These are phyloP conservation scores for Hybos culiciformis DNA, from an alignment of 2,888 invertebrate species.

Conservation along the genomic window DNA sequence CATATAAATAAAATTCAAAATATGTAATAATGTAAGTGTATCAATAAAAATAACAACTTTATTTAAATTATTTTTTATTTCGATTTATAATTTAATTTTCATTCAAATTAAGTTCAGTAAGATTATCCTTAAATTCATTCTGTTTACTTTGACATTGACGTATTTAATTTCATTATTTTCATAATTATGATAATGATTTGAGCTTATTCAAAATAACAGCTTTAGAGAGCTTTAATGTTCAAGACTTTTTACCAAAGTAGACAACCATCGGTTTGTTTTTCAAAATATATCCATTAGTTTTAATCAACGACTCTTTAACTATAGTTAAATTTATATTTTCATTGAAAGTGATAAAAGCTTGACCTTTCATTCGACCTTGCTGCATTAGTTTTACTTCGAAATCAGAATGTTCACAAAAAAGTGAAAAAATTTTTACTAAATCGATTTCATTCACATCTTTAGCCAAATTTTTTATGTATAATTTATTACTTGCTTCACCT, in stretches of 20 bases:
- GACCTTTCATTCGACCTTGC: slow-evolving; percentile 92
- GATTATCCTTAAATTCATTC: too few relatives aligned
- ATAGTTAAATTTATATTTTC: slow-evolving; percentile 33
- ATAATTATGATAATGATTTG: too few relatives aligned
- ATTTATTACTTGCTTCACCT: slow-evolving; percentile 64
- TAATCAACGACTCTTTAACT: slow-evolving; percentile 60
- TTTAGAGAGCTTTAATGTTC: too few relatives aligned
- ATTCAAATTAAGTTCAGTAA: too few relatives aligned
- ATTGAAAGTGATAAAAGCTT: slow-evolving; percentile 68
- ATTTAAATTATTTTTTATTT: too few relatives aligned
- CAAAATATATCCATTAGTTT: slow-evolving; percentile 77
- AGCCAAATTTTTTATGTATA: slow-evolving; percentile 87
- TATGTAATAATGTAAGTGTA: too few relatives aligned
- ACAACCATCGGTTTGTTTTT: slow-evolving; percentile 86
- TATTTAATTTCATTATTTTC: too few relatives aligned
- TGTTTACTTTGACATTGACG: too few relatives aligned
- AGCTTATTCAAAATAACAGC: too few relatives aligned
- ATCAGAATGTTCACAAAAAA: slow-evolving; percentile 41
- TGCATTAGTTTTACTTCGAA: slow-evolving; percentile 65
- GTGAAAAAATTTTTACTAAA: slow-evolving; percentile 59
- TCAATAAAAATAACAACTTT: too few relatives aligned
- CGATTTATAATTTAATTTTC: too few relatives aligned
- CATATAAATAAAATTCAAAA: too few relatives aligned
- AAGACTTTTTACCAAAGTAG: slow-evolving; percentile 61
- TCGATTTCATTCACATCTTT: slow-evolving; percentile 65